These are phyloP conservation scores for Mactromeris polynyma DNA, from an alignment of 2,888 invertebrate genomes.

Conservation along the genomic window DNA sequence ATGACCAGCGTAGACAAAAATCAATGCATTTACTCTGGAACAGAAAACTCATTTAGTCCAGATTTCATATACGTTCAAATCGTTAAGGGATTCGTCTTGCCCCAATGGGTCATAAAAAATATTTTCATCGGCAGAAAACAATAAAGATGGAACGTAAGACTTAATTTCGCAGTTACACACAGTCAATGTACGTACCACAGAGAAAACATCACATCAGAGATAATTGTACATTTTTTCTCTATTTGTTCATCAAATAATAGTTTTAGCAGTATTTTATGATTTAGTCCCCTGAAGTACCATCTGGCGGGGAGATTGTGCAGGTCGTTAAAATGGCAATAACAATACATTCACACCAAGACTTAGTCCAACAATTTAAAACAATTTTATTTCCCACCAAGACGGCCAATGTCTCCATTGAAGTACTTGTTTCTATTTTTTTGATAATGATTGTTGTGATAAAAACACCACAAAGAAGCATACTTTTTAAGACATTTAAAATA, in stretches of 20 bases:
- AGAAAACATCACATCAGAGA: constrained; percentile 25
- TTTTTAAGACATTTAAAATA: too few relatives aligned
- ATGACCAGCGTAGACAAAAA: neutral
- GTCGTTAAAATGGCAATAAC: constrained; percentile 48
- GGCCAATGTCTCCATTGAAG: neutral
- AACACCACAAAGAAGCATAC: too few relatives aligned
- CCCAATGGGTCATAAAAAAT: constrained; percentile 26
- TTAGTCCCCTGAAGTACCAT: constrained; percentile 35
- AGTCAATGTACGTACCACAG: neutral
- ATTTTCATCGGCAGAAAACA: constrained; percentile 26
- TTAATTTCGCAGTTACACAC: neutral
- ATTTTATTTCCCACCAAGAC: neutral
- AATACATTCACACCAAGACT: constrained; percentile 27
- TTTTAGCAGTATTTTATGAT: constrained; percentile 35
- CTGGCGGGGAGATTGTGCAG: constrained; percentile 40
- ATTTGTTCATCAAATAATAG: constrained; percentile 14
- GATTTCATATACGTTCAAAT: neutral
- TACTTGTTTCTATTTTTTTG: neutral
- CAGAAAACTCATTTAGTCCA: neutral
- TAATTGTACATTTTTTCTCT: constrained; percentile 32
- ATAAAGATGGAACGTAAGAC: constrained; percentile 16
- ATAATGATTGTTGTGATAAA: neutral
- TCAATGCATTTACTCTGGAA: neutral
- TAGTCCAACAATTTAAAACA: constrained; percentile 27
- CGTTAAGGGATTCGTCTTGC: constrained; percentile 1